Base-by-base conservation (phyloP, 2,113 vertebrate species). In the Thryonomys swinderianus region DNA sequence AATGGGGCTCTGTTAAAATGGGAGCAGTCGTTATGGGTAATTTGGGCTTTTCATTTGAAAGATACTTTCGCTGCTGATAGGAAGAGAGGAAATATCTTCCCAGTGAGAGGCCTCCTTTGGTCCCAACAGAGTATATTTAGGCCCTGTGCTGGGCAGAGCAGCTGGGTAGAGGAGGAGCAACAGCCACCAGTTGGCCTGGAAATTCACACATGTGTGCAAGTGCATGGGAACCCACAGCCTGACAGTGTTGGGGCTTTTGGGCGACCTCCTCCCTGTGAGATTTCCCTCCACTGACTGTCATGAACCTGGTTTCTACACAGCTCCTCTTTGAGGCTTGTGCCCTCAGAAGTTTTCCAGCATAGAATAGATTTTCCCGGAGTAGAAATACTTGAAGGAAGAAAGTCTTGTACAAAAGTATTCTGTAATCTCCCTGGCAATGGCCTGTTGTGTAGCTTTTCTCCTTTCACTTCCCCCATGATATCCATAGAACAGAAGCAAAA, bases 41-140 rank as follows among this genome's bases (percentile, higher is more conserved):
- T 42, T 85, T 95, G 61, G 76, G 73, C 20, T 66, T 51, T 18
- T 71, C 23, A 59, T 53, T 84, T 78, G 71, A 66, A 48, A 53
- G 62, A 87, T 87, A 55, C 85, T 92, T 78, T 95, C 87, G 61
- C 30, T 57, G 71, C 40, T 21, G 34, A 90, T 91, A 51, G 55
- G 67, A 73, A 53, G 66, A 66, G 16, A 5, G 40, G 45, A 62
- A 30, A 91, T 88, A 90, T 94, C 51, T 94, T 84, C n/a, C 20
- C 40, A 61, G 27, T 81, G 80, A 21, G 66, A 62, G 20, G 9
- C 32, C 69, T 92, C 64, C 25, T 90, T 84, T 85, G n/a, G 11
- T 91, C 20, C 90, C 85, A 55, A 81, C 1, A 79, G 86, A 94
- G 74, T 13, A 40, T 51, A 71, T 45, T 93, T 95, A 81, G 79